phyloP scores from a whole-genome alignment of 2,888 invertebrate genomes.

The Cerastis rubricosa region DNA sequence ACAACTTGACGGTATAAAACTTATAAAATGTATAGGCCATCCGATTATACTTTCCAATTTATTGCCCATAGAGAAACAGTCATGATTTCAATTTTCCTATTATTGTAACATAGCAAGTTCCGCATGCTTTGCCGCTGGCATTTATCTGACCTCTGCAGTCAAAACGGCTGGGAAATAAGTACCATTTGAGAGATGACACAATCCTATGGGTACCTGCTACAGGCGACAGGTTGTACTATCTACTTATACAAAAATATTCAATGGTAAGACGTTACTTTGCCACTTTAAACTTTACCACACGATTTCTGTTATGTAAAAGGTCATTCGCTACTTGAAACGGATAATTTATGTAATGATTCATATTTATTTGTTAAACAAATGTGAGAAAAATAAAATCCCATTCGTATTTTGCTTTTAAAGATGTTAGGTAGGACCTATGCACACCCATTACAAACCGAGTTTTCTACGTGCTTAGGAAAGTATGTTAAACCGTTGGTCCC shows the following conservation, averaged over 20 bases:
- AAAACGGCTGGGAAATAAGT: conserved; percentile 78
- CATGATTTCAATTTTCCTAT: conserved; percentile 58
- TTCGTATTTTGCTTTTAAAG: background rate
- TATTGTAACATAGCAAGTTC: conserved; percentile 67
- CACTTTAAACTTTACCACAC: conserved; percentile 8
- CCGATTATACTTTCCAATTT: conserved; percentile 14
- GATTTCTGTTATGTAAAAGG: conserved; percentile 6
- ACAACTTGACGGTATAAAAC: background rate
- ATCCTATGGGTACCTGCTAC: conserved; percentile 64
- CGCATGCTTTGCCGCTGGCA: conserved; percentile 78
- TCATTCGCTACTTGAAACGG: background rate
- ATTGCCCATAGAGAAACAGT: conserved; percentile 43
- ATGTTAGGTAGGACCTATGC: background rate
- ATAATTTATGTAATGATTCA: background rate
- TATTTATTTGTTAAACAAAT: background rate
- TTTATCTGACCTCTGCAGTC: conserved; percentile 80
- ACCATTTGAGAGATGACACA: conserved; percentile 82
- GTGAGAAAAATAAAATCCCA: background rate
- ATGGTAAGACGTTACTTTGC: conserved; percentile 11
- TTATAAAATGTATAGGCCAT: background rate
- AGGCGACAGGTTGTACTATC: conserved; percentile 41
- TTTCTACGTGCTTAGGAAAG: too few relatives aligned
- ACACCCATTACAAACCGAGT: too few relatives aligned
- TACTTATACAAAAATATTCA: conserved; percentile 16
- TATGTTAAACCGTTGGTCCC: too few relatives aligned